Evolutionary conservation across 2,888 invertebrate genomes (phyloP), one percentile per base, ranked within the genome.

Genomic region (Cheilosia impressa): DNA sequence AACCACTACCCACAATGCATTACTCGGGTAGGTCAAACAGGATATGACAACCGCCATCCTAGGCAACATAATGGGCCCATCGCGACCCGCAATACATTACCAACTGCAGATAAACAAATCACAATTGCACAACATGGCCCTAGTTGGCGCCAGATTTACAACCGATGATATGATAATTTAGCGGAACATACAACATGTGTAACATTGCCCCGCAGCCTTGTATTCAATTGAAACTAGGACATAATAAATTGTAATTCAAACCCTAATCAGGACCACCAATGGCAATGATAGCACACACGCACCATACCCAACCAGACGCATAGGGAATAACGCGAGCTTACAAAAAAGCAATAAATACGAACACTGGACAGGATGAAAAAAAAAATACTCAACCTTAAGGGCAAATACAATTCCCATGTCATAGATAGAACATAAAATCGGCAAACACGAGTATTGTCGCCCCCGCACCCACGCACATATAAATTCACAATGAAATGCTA

Each of bases 401-500:
- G 38, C 63, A 38, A 53, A 68, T 58, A 68, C 53, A 69, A 83
- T 79, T 75, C 83, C 73, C 79, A 22, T 53, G 68, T 63, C 68
- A 68, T 62, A 55, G 27, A 62, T 55, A 62, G 38, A 65, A 65
- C 65, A 38, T 13, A 38, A 38, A 38, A 38, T 22, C 58, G 31
- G 22, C 45, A 53, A 34, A 41, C 60, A 58, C 22, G 45, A 60
- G 47, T 6, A 55, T n/a, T 9, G 10, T 45, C 22, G 13, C 45
- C 65, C 58, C 43, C 45, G 47, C 45, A 34, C 71, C 60, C 19
- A 38, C 58, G n/a, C 50, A 60, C 63, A 66, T 24, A 69, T 83
- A 79, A 79, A 78, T 73, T 66, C 19, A 68, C 53, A 83, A 58
- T 73, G 75, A 83, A 79, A 83, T 83, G 63, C 68, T 55, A 78